Base-by-base conservation (phyloP, 1,140 invertebrate genomes). In the Cataglyphis hispanica region DNA sequence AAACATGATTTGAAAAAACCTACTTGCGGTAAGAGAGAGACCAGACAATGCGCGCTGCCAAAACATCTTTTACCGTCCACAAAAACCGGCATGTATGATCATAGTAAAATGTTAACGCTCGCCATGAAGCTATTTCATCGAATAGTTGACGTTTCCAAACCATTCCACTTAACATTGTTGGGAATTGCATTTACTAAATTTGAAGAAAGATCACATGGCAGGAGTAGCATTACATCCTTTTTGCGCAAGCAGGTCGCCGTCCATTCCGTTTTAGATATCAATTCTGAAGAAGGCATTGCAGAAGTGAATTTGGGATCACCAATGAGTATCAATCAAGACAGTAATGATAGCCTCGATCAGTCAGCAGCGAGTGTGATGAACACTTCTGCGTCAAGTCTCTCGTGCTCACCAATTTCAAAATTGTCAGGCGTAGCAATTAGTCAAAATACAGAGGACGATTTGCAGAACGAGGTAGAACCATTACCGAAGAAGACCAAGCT, bases 161-260 rank as follows among this genome's bases (percentile, higher is more conserved):
- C 97, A 70, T 98, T 97, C 94, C 97, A 97, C 93, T 96, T 98
- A 85, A 98, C 97, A 8, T 94, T 98, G 53, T 94, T 98, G 53
- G 97, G 97, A 31, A 94, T 98, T 86, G 97, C 97, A 16, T 98
- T 98, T 91, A 97, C 97, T 3, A 98, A 98, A 92, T 98, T 98
- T 87, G 96, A 96, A 85, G 97, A 97, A 91, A 95, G 96, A 61
- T 96, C 96, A 88, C 96, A 95, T 22, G 96, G 96, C 1, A 95
- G 95, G 87, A 95, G 94, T 11, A 97, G 97, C 34, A 97, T 98
- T 88, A 96, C 97, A 0, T 97, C 97, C n/a, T 97, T 97, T 90
- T 94, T 97, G 34, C 96, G 96, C 87, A 96, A 96, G 85, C 95
- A 96, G 77, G 95, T 97, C 19, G 96, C 97, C 87, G 97, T 97